Evolutionary conservation across 2,113 vertebrate species (phyloP), one percentile per base, ranked within the genome.

Genomic region (Dinomys branickii): DNA sequence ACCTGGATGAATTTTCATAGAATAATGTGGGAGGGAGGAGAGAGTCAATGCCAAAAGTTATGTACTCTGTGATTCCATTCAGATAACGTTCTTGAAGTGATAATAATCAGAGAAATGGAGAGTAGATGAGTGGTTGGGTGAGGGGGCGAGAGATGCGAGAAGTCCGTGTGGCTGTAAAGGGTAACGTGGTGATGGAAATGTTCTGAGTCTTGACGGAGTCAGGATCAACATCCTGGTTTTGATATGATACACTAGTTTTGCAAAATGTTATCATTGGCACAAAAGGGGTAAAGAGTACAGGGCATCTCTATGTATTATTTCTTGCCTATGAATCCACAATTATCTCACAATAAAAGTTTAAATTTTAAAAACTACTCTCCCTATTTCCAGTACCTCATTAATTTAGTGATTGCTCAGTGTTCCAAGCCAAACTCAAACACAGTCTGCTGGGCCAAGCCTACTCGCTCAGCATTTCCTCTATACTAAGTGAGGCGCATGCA

Each of bases 81-180:
- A n/a, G 8, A 84, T 73, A 75, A 58, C 28, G 65, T 95, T n/a
- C 54, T n/a, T 73, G 22, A 88, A 93, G 38, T 91, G 54, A 96
- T 10, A 75, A 95, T 91, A 71, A 85, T 78, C 71, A 44, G 47
- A 41, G 77, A 90, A 69, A 56, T 41, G 50, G 52, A 63, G 20
- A 71, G n/a, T 5, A 59, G 6, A 52, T 24, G 14, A 50, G 14
- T 35, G 14, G 16, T 41, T 65, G 80, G n/a, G 69, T 58, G 59
- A 83, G 61, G 44, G 22, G 11, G 47, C 47, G 24, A 4, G 5
- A 35, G 50, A 35, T 35, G 63, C 86, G 58, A 4, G 33, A 78
- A 50, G 67, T 5, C 26, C n/a, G 44, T 4, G 50, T 58, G 47
- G 7, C 47, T 17, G 2, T 63, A 87, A 83, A 69, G 3, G 19